phyloP scores from a whole-genome alignment of 2,113 vertebrate species.

The Lagopus muta region DNA sequence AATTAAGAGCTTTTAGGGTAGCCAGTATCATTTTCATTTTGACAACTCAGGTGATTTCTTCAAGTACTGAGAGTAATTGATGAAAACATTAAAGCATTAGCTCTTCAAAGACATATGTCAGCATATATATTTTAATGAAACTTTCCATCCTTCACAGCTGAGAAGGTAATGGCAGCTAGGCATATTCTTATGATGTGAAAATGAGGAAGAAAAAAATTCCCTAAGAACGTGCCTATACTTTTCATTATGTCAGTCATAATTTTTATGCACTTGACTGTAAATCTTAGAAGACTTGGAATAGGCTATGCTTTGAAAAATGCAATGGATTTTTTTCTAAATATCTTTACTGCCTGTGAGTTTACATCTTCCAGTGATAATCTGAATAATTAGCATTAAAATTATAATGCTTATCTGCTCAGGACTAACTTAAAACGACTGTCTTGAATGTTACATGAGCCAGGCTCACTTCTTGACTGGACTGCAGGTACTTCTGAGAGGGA shows the following conservation, averaged over 20 bases:
- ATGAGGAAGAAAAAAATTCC: not conserved
- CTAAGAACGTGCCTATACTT: not conserved
- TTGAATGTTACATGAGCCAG: not conserved
- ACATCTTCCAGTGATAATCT: not conserved
- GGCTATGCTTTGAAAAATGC: not conserved
- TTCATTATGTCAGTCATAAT: not conserved
- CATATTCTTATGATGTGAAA: not conserved
- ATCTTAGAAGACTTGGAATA: not conserved
- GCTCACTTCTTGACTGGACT: not conserved
- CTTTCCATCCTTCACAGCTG: not conserved
- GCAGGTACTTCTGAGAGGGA: not conserved
- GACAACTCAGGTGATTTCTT: not conserved
- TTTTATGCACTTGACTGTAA: not conserved
- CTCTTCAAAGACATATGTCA: not conserved
- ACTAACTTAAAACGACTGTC: not conserved
- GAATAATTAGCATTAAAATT: not conserved
- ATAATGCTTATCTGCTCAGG: not conserved
- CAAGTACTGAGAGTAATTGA: not conserved
- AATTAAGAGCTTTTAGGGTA: not conserved
- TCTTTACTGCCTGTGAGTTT: not conserved
- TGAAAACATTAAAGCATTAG: not conserved
- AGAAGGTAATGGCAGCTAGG: not conserved
- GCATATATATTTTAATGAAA: not conserved
- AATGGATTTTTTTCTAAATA: not conserved
- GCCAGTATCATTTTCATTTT: not conserved